Percentiles rank a stretch among this genome's conserved stretches.
Evolutionary conservation across 2,888 invertebrate genomes (phyloP).

Genomic region (Parthenolecanium corni): DNA sequence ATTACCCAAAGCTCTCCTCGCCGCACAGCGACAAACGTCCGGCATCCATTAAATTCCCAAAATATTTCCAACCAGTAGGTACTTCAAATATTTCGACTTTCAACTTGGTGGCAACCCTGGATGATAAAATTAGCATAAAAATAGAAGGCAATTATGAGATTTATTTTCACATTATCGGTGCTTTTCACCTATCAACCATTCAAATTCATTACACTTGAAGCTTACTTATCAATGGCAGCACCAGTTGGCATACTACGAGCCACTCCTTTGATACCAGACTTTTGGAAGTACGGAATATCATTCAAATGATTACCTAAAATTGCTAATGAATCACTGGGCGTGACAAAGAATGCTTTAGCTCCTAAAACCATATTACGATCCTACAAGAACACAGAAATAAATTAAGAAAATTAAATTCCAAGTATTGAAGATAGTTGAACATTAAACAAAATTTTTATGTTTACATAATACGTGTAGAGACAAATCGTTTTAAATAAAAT

Average conservation of each 20-base stretch:
- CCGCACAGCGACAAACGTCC: conserved; percentile 88
- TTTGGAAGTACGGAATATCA: conserved; percentile 86
- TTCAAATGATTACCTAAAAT: conserved; percentile 82
- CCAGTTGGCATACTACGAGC: conserved; percentile 98
- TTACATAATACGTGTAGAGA: too few species aligned
- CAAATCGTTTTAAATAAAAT: too few species aligned
- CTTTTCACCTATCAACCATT: too few species aligned
- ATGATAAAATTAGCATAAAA: conserved; percentile 9
- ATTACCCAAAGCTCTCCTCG: conserved; percentile 89
- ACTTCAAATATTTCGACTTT: conserved; percentile 80
- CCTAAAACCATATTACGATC: conserved; percentile 98
- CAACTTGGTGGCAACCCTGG: conserved; percentile 63
- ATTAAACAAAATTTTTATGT: too few species aligned
- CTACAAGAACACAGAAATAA: too few species aligned
- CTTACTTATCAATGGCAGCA: conserved; percentile 71
- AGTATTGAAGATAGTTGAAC: too few species aligned
- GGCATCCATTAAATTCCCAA: conserved; percentile 98
- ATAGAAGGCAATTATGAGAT: too few species aligned
- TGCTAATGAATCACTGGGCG: conserved; percentile 92
- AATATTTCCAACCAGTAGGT: conserved; percentile 98
- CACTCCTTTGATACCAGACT: conserved; percentile 74
- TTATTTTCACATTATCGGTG: too few species aligned
- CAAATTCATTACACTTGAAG: not conserved
- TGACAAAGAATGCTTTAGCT: conserved; percentile 89
- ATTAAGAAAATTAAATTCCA: too few species aligned